Evolutionary conservation across 2,797 vertebrate species (phyloP), one percentile per base, ranked within the genome.

Genomic region (Tinamus major): DNA sequence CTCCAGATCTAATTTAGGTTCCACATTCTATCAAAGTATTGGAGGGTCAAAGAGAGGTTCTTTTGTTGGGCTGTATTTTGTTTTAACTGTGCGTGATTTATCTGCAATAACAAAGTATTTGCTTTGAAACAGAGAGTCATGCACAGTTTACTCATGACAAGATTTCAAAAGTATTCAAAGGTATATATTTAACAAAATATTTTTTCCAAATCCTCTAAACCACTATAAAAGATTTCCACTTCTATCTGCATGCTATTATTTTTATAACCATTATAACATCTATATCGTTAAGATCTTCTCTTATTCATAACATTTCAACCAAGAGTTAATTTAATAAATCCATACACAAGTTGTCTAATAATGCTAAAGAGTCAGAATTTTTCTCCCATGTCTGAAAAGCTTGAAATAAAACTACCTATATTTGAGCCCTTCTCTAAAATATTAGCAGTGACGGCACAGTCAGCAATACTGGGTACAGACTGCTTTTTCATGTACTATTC

Each of bases 91-190:
- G 5, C 56, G 75, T 56, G 77, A 51, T 82, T 87, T 65, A 85
- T 82, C 63, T 77, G 51, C 75, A 93, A 41, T 53, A 92, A 90
- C 3, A 2, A 78, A 89, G 71, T 70, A 89, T 29, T 87, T 96
- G 61, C 85, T 90, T 78, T 87, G 87, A 94, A 96, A 96, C 85
- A 93, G 61, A 93, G 61, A 94, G 33, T 42, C 76, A 35, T 80
- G 55, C 55, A 62, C 53, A 89, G 79, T 77, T 96, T 93, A 95
- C 62, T 72, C 77, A 58, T 75, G 19, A 85, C 84, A 85, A 93
- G 82, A 89, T 80, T 92, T 91, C 82, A 92, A 96, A 93, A 85
- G 76, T 85, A 80, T 92, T 91, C 70, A 83, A 87, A 95, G 82
- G 85, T 94, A 95, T 48, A 58, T 29, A 39, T 79, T 71, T 80